Evolutionary conservation across 2,888 invertebrate species (phyloP), one percentile per base, ranked within the genome.

Genomic region (Tyria jacobaeae): DNA sequence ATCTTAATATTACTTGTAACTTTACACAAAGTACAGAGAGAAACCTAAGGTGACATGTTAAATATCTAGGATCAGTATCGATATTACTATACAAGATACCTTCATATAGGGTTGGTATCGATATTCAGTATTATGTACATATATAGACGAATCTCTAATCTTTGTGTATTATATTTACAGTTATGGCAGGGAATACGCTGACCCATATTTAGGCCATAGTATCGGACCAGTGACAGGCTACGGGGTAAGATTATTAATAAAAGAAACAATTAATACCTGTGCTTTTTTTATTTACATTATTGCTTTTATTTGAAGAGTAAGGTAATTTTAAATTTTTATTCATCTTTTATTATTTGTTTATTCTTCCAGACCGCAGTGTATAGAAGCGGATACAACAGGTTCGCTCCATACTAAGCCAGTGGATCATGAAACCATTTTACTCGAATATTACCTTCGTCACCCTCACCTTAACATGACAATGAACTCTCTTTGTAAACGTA

Each of bases 191-290:
- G 98, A 98, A 86, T 97, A 97, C 86, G 97, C 98, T 80, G 99
- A 99, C 94, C 98, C 98, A 65, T 99, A 98, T 94, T 95, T 99
- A 87, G 98, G 97, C 79, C 99, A 99, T 94, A 97, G 98, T 74
- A 98, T 99, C 89, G 99, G 99, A 87, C 99, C 99, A 80, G 97
- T 99, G 83, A 97, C 99, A 78, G 98, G 99, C 86, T 99, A 99
- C 93, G 99, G 98, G 96, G 99, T 99, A 96, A 96, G 96, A 21
- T n/a, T 31, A n/a, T 12, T n/a, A n/a, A n/a, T n/a, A n/a, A n/a
- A n/a, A n/a, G n/a, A 35, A 34, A 48, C n/a, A 25, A 48, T 5
- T 15, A 50, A 14, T 37, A 25, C 34, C 17, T 5, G 44, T 44
- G 17, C 21, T 21, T 1, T 0, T 44, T 9, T 4, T 39, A 1